A percentile compares a stretch with the other conserved stretches of the same genome.
Conservation (phyloP, 2,797 vertebrate species). For the Cryptoprocta ferox region DNA sequence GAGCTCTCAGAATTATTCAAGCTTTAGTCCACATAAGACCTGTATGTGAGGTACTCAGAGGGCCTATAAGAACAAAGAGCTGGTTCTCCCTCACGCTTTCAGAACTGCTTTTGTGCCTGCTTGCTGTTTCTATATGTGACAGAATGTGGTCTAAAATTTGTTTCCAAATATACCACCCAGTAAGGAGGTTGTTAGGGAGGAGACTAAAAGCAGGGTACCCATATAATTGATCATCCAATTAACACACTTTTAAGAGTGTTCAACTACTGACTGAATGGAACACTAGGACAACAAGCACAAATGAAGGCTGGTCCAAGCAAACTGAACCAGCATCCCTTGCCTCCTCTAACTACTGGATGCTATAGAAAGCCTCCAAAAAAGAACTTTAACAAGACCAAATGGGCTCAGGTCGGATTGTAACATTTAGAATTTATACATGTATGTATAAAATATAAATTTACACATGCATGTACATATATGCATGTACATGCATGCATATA, state of each 20-base stretch:
- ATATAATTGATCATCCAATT: not conserved
- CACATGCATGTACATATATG: no score
- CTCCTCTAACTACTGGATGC: not conserved
- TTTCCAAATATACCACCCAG: not conserved
- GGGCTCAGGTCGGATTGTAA: not conserved
- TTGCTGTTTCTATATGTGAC: conserved; percentile 15
- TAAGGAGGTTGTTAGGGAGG: not conserved
- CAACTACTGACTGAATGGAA: not conserved
- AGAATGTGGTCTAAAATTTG: not conserved
- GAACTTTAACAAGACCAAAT: not conserved
- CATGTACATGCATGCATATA: no score
- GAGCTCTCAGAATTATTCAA: not conserved
- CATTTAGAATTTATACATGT: not conserved
- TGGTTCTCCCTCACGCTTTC: not conserved
- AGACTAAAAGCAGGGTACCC: not conserved
- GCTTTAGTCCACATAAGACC: not conserved
- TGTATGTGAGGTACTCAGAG: not conserved
- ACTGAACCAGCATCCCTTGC: not conserved
- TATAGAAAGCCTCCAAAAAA: not conserved
- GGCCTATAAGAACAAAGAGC: not conserved
- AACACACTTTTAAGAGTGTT: not conserved
- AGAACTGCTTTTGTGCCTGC: not conserved
- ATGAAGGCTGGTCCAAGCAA: not conserved
- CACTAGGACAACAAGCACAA: not conserved
- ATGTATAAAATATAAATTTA: not conserved